Evolutionary conservation across 2,888 invertebrate genomes (phyloP).

Genomic region (Dicyrtomina minuta): DNA sequence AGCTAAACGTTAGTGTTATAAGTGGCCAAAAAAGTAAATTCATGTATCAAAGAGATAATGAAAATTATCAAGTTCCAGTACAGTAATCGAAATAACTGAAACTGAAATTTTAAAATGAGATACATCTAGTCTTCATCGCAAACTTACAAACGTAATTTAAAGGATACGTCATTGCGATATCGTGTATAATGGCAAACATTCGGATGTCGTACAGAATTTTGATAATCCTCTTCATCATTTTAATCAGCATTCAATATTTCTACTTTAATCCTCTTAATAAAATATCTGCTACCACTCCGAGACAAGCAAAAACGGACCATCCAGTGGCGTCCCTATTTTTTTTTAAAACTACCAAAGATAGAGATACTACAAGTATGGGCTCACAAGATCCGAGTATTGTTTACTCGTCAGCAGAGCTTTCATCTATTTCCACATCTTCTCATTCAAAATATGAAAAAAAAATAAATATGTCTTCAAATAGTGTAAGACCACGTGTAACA

Average conservation of each 20-base stretch:
- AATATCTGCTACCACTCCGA: neutral
- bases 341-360: conserved; percentile 15
- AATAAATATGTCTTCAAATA: neutral
- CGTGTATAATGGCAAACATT: conserved; percentile 24
- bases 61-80: too few species aligned
- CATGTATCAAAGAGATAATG: too few species aligned
- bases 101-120: neutral
- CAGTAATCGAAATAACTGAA: too few species aligned
- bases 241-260: conserved; percentile 32
- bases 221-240: conserved; percentile 22
- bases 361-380: neutral
- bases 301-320: conserved; percentile 9
- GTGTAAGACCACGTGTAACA: too few species aligned
- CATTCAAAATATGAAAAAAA: neutral
- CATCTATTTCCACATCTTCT: neutral
- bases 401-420: neutral
- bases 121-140: neutral
- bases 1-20: too few species aligned
- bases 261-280: conserved; percentile 27
- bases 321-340: conserved; percentile 19
- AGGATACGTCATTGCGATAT: neutral
- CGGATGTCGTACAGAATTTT: conserved; percentile 12
- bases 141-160: neutral
- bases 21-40: too few species aligned
- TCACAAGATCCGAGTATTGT: too few species aligned